Base-by-base conservation (phyloP, 2,113 vertebrate species). In the Brachyhypopomus occidentalis region DNA sequence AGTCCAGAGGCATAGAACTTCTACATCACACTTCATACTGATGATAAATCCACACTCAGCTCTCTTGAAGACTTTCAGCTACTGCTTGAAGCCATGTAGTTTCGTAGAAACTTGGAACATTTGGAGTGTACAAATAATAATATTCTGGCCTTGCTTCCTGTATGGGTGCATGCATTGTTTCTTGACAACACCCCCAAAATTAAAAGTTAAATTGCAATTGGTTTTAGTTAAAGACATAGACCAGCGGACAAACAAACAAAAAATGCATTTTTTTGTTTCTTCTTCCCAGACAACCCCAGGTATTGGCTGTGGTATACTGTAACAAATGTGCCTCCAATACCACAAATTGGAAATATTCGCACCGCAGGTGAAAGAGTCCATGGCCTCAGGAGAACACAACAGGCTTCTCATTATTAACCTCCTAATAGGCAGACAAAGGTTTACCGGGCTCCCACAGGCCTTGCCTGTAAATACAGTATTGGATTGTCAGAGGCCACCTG, bases 381-480 rank as follows among this genome's bases (percentile, higher is more conserved):
- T 34, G 62, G 52, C 73, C 84, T 80, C 81, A 73, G 45, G 81
- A 85, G 84, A 80, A 80, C 67, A 69, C 64, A 83, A 59, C 52
- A 48, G 56, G 52, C 41, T 79, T 70, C 78, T 83, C 81, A 83
- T 85, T 85, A 85, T 85, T 80, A 80, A 77, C 75, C 27, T 83
- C 78, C 78, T 82, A 83, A 72, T 77, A 80, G 84, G 80, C 60
- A 85, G 67, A 45, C 59, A 77, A 77, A 80, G 74, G 34, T 81
- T 79, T 70, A 72, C 36, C 25, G 59, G 20, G 80, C 73, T 83
- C 81, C 84, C 84, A 73, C 52, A 80, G 73, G 84, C 27, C 78
- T 83, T 71, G 23, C 27, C 11, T 72, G 75, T 75, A 83, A 83
- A 85, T 85, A 85, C 81, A 80, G 78, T 85, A 80, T 80, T 74